A percentile compares a stretch with the other conserved stretches of the same genome.
phyloP scores from a whole-genome alignment of 2,113 vertebrate genomes.

The Prochilodus magdalenae region DNA sequence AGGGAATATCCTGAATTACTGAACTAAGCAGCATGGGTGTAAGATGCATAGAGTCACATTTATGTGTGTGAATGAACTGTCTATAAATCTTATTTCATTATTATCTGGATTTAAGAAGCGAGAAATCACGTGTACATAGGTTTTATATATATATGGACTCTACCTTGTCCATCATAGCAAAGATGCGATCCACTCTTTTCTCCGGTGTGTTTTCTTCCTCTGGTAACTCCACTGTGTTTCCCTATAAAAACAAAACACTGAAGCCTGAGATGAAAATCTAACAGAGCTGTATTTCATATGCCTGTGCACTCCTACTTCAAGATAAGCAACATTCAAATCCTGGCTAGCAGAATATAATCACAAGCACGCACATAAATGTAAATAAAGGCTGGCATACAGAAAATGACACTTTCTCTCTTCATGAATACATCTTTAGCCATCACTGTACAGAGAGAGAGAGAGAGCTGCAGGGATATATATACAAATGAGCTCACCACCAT shows the following conservation, averaged over 20 bases:
- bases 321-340: neutral
- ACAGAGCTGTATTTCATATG: neutral
- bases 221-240: slow-evolving; percentile 96
- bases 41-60: neutral
- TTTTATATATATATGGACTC: slow-evolving; percentile 22
- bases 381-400: slow-evolving; percentile 12
- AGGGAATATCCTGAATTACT: neutral
- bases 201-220: slow-evolving; percentile 98
- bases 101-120: neutral
- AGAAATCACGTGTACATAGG: too few species aligned
- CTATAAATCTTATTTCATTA: neutral
- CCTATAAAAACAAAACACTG: slow-evolving; percentile 70
- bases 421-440: neutral
- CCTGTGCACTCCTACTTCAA: neutral
- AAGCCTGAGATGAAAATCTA: neutral
- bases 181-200: slow-evolving; percentile 96
- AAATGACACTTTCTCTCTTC: neutral
- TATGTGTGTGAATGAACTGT: neutral
- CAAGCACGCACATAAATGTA: neutral
- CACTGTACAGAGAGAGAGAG: neutral
- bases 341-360: too few species aligned
- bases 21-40: too few species aligned
- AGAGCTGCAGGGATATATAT: neutral
- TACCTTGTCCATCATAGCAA: slow-evolving; percentile 99
- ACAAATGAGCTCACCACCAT: slow-evolving; percentile 93